These are phyloP conservation scores for Bos javanicus DNA, from an alignment of 2,113 vertebrate species.

Conservation along the genomic window DNA sequence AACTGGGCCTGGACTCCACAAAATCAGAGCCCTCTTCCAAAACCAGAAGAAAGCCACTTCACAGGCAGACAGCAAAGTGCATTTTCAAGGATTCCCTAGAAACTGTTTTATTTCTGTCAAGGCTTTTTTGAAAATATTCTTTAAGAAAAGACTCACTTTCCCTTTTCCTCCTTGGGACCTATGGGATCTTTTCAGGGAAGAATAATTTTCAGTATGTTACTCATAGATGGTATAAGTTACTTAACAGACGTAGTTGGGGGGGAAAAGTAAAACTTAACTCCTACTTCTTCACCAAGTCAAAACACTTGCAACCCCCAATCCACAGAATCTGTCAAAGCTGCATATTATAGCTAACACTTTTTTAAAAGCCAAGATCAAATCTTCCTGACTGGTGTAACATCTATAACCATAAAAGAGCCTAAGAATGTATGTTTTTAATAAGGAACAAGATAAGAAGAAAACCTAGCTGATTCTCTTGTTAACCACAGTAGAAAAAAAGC, in stretches of 20 bases:
- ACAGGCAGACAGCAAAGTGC: neutral
- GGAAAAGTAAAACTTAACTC: neutral
- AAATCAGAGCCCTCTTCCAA: neutral
- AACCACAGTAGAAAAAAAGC: neutral
- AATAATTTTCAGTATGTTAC: neutral
- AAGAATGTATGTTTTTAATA: conserved; percentile 10
- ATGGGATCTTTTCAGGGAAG: neutral
- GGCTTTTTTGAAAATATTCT: neutral
- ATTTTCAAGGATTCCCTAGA: neutral
- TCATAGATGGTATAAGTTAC: neutral
- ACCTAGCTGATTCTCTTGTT: neutral
- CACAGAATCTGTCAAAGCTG: neutral
- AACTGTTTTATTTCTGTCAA: neutral
- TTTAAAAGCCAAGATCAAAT: conserved; percentile 36
- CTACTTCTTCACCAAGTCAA: neutral
- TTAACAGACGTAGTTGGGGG: neutral
- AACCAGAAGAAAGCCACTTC: neutral
- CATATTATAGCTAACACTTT: neutral
- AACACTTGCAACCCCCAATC: conserved; percentile 30
- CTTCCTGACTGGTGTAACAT: neutral
- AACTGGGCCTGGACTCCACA: neutral
- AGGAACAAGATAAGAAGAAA: neutral
- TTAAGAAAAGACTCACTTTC: neutral
- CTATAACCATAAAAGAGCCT: neutral
- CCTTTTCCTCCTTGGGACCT: neutral